These are phyloP conservation scores for Heliconius cydno DNA, from an alignment of 2,888 invertebrate species.

Conservation along the genomic window DNA sequence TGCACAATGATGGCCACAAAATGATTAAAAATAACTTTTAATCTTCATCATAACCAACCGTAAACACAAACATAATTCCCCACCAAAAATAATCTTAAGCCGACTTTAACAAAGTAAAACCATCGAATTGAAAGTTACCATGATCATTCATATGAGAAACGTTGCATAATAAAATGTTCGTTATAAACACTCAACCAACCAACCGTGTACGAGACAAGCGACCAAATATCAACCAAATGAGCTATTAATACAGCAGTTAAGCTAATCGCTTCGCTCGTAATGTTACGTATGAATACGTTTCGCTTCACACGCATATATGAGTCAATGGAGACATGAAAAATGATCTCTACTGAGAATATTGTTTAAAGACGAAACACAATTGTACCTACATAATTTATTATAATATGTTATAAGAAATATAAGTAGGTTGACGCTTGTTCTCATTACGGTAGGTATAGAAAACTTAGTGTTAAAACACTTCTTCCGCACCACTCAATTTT, in stretches of 20 bases:
- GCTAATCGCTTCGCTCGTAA: conserved; percentile 22
- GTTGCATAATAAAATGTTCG: background rate
- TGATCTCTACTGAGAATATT: conserved; percentile 8
- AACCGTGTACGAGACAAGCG: conserved; percentile 11
- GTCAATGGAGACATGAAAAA: conserved; percentile 39
- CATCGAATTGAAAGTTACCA: conserved; percentile 2
- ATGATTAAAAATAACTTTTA: too few species aligned
- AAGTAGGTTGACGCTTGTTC: too few species aligned
- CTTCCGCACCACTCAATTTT: too few species aligned
- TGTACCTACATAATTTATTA: conserved; percentile 43
- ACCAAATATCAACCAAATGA: conserved; percentile 21
- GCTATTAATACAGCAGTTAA: conserved; percentile 14
- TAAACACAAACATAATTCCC: too few species aligned
- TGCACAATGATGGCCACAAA: background rate
- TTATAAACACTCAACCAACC: background rate
- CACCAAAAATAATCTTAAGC: background rate
- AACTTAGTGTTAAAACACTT: background rate
- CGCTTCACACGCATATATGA: conserved; percentile 16
- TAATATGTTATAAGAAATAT: conserved; percentile 12
- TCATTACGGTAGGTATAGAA: background rate
- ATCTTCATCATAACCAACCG: too few species aligned
- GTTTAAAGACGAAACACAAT: conserved; percentile 40
- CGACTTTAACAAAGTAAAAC: background rate
- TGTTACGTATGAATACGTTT: conserved; percentile 35
- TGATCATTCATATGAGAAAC: background rate